phyloP scores from a whole-genome alignment of 2,797 vertebrate genomes.

The Sebastes itinus region DNA sequence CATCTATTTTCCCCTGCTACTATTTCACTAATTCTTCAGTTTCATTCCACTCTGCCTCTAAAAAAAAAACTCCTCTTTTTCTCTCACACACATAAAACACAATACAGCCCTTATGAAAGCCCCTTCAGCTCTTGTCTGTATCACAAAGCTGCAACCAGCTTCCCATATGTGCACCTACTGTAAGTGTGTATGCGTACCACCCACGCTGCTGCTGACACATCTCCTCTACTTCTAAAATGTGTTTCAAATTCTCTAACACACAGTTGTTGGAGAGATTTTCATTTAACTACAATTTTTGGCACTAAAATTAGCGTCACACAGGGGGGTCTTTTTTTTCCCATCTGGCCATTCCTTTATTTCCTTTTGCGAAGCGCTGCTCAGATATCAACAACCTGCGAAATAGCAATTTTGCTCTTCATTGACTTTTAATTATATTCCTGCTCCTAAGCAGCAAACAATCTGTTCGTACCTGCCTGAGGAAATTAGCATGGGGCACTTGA shows the following conservation, averaged over 20 bases:
- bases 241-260: not conserved
- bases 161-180: not conserved
- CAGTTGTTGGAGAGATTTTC: not conserved
- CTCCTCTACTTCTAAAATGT: not conserved
- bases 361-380: conserved; percentile 6
- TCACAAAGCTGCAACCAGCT: conserved; percentile 11
- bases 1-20: not conserved
- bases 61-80: not conserved
- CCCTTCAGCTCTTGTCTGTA: not conserved
- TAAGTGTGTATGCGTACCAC: not conserved
- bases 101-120: not conserved
- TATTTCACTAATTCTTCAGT: not conserved
- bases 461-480: conserved; percentile 37
- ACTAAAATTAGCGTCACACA: not conserved
- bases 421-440: conserved; percentile 57
- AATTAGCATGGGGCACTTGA: conserved; percentile 17
- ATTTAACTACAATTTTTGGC: not conserved
- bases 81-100: not conserved
- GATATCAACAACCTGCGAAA: conserved; percentile 34
- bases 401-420: conserved; percentile 52
- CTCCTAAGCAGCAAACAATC: conserved; percentile 45
- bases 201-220: conserved; percentile 1
- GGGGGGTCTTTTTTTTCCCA: not conserved
- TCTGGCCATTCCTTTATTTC: conserved; percentile 14
- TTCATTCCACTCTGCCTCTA: not conserved